Evolutionary conservation across 1,140 invertebrate species (phyloP).

Genomic region (Atta colombica): DNA sequence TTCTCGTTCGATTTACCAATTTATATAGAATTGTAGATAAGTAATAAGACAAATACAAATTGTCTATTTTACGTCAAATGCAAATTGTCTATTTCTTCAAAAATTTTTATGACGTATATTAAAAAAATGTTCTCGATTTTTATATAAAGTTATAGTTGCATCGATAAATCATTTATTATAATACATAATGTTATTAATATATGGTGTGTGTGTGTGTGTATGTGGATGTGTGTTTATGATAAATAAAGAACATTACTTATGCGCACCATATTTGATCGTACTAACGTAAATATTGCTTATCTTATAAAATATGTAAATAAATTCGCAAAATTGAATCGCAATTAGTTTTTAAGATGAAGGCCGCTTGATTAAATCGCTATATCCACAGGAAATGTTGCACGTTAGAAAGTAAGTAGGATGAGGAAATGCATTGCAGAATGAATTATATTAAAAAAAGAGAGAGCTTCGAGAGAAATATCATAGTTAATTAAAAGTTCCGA

Average conservation of each 20-base stretch:
- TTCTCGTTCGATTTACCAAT: neutral
- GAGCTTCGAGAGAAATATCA: slow-evolving; percentile 41
- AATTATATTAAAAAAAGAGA: slow-evolving; percentile 33
- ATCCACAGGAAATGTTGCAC: slow-evolving; percentile 36
- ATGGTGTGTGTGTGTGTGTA: neutral
- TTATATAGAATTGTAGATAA: neutral
- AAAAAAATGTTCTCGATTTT: neutral
- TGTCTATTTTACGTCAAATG: neutral
- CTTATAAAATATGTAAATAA: slow-evolving; percentile 23
- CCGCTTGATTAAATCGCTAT: slow-evolving; percentile 38
- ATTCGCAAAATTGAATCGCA: slow-evolving; percentile 17
- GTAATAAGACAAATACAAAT: neutral
- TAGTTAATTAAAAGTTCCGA: slow-evolving; percentile 59
- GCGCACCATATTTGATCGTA: neutral
- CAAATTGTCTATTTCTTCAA: neutral
- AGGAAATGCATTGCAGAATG: slow-evolving; percentile 7
- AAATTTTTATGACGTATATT: no score
- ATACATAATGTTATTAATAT: neutral
- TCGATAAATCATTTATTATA: neutral
- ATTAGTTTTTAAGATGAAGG: slow-evolving; percentile 50
- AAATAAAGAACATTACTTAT: slow-evolving; percentile 22
- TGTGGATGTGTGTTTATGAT: neutral
- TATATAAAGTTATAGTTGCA: slow-evolving; percentile 1
- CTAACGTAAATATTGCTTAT: neutral
- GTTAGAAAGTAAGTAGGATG: slow-evolving; percentile 8